A percentile compares a stretch with the other conserved stretches of the same genome.
These are phyloP conservation scores for Perognathus longimembris DNA, from an alignment of 2,113 vertebrate species.

Conservation along the genomic window DNA sequence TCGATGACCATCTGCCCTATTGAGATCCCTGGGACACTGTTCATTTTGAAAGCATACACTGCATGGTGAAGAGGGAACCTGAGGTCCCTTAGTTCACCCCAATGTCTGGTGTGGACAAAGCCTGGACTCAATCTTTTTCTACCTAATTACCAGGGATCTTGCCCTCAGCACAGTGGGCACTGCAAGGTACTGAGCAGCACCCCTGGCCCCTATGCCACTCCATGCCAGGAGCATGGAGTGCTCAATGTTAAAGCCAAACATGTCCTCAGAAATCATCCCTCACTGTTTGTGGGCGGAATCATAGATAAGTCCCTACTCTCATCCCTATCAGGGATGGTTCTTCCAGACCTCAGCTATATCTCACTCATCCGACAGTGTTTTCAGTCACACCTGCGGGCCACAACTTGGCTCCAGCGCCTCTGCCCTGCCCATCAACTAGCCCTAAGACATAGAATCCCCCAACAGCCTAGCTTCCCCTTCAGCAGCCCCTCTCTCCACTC, in stretches of 20 bases:
- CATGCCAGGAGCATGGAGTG: not conserved
- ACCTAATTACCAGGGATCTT: not conserved
- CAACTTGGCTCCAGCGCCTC: too few species aligned
- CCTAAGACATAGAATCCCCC: not conserved
- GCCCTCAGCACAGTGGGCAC: not conserved
- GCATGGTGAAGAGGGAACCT: too few species aligned
- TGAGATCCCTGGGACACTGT: not conserved
- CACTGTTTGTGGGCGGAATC: not conserved
- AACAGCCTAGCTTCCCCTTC: not conserved
- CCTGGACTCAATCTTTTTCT: not conserved
- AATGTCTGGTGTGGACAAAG: not conserved
- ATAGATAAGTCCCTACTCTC: not conserved
- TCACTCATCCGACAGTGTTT: not conserved
- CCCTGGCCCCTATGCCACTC: not conserved
- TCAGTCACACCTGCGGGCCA: too few species aligned
- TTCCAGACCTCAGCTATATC: not conserved
- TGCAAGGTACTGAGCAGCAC: not conserved
- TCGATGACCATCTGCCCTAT: too few species aligned
- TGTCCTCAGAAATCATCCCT: not conserved
- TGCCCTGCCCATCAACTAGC: too few species aligned
- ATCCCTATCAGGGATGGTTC: not conserved
- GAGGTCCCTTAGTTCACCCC: too few species aligned
- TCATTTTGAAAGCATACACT: too few species aligned
- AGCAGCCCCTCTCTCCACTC: not conserved
- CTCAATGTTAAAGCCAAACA: not conserved